Conservation (phyloP, 2,888 invertebrate genomes). For the Teleiodes luculella region DNA sequence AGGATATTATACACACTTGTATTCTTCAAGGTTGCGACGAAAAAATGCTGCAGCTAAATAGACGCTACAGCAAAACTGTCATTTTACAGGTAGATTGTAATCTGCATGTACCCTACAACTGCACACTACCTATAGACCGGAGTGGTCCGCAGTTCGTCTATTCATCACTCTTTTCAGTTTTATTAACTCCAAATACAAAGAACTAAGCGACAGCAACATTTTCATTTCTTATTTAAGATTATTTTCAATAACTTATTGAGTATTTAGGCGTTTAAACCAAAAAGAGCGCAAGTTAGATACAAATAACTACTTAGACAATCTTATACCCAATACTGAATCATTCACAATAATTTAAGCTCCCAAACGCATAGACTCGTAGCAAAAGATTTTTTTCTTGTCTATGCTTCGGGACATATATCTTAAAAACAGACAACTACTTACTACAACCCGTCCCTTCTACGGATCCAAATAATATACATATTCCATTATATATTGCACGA, state of each 20-base stretch:
- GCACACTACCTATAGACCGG: slow-evolving; percentile 40
- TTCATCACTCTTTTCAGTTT: slow-evolving; percentile 33
- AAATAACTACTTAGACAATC: slow-evolving; percentile 44
- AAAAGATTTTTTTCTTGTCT: slow-evolving; percentile 31
- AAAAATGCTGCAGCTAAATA: too few species aligned
- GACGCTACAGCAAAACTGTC: too few species aligned
- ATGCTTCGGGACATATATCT: slow-evolving; percentile 39
- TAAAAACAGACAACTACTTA: slow-evolving; percentile 20
- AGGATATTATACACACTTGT: too few species aligned
- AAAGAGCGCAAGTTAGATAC: slow-evolving; percentile 49
- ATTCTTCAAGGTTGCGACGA: too few species aligned
- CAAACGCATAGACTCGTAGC: slow-evolving; percentile 42
- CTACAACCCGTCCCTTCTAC: slow-evolving; percentile 51
- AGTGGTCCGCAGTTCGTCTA: slow-evolving; percentile 33
- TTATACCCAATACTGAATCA: slow-evolving; percentile 50
- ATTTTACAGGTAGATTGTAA: too few species aligned
- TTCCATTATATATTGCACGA: slow-evolving; percentile 49
- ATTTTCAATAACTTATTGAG: slow-evolving; percentile 7
- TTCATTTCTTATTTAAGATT: too few species aligned
- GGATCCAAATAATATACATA: slow-evolving; percentile 44
- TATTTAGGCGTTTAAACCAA: slow-evolving; percentile 26
- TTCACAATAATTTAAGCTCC: slow-evolving; percentile 53
- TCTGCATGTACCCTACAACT: slow-evolving; percentile 19
- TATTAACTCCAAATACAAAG: slow-evolving; percentile 3
- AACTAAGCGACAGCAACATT: neutral